A percentile compares a stretch with the other conserved stretches of the same genome.
phyloP scores from a whole-genome alignment of 2,888 invertebrate species.

The Marronus borbonicus region DNA sequence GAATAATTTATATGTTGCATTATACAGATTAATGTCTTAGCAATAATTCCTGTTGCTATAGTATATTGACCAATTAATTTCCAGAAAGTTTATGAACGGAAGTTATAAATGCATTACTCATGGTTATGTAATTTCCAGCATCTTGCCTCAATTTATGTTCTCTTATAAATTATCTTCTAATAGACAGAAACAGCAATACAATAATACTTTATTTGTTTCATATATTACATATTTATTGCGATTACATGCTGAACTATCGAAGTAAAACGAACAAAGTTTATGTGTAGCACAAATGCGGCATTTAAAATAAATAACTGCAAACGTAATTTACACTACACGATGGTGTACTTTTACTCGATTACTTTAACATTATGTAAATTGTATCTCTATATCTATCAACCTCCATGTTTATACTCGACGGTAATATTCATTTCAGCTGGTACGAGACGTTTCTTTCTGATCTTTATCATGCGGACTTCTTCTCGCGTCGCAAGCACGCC shows the following conservation, averaged over 20 bases:
- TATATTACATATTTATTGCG: constrained; percentile 19
- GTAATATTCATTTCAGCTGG: constrained; percentile 15
- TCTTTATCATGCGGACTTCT: constrained; percentile 29
- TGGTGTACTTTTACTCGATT: constrained; percentile 31
- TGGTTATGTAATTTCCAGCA: constrained; percentile 22
- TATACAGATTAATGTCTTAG: neutral
- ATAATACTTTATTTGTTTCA: constrained; percentile 37
- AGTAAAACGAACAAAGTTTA: constrained; percentile 34
- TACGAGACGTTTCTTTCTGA: constrained; percentile 30
- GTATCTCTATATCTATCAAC: constrained; percentile 36
- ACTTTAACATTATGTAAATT: constrained; percentile 38
- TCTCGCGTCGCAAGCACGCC: constrained; percentile 22
- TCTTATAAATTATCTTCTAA: constrained; percentile 31
- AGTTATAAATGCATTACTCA: constrained; percentile 24
- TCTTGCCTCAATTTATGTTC: constrained; percentile 11
- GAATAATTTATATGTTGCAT: neutral
- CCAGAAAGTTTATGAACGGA: constrained; percentile 22
- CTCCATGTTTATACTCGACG: constrained; percentile 33
- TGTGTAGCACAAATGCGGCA: constrained; percentile 8
- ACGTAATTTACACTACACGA: constrained; percentile 38
- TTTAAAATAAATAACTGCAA: constrained; percentile 19
- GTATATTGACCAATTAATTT: constrained; percentile 21
- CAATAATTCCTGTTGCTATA: constrained; percentile 13
- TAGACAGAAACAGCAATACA: constrained; percentile 24
- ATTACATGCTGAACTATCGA: constrained; percentile 29